Base-by-base conservation (phyloP, 2,888 invertebrate species). In the Brenthis daphne region DNA sequence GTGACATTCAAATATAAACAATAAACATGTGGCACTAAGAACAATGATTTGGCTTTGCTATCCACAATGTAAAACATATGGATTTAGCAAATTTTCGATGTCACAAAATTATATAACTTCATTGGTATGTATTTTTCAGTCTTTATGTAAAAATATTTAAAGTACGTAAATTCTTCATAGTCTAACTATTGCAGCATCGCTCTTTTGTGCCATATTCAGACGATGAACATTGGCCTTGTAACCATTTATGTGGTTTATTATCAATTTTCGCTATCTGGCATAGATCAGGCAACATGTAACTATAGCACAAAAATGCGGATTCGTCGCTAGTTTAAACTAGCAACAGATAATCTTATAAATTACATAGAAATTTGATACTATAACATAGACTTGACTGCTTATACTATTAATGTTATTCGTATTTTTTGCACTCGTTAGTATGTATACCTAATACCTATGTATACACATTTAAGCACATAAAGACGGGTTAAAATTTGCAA, bases 201-300 rank as follows among this genome's bases (percentile, higher is more conserved):
- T 68, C 66, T 71, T 67, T 73, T 68, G 68, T 73, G 68, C 55
- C 47, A 68, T 67, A 56, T 58, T 66, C 64, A 79, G 78, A 79
- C 73, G 77, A 76, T 77, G 74, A 66, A 72, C 69, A 56, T 63
- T 71, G 82, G 79, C 85, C 85, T 85, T 84, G 84, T 73, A 68
- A 75, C 78, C 79, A 79, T 80, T 82, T 82, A 77, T 79, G 77
- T 78, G 77, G 76, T 76, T 79, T 81, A 78, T 78, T 78, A 77
- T 82, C 80, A 78, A 75, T 74, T 70, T 71, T 72, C 64, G 68
- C 72, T 68, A 75, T 74, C 72, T 68, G 24, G 64, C 56, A 65
- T 61, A 54, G 53, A 67, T 55, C 68, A 66, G 58, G 66, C 53
- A 43, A 65, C 24, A 65, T 56, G 60, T 65, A 16, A 0, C 16